These are phyloP conservation scores for Mesembrinibis cayennensis DNA, from an alignment of 2,113 vertebrate genomes.

Conservation along the genomic window DNA sequence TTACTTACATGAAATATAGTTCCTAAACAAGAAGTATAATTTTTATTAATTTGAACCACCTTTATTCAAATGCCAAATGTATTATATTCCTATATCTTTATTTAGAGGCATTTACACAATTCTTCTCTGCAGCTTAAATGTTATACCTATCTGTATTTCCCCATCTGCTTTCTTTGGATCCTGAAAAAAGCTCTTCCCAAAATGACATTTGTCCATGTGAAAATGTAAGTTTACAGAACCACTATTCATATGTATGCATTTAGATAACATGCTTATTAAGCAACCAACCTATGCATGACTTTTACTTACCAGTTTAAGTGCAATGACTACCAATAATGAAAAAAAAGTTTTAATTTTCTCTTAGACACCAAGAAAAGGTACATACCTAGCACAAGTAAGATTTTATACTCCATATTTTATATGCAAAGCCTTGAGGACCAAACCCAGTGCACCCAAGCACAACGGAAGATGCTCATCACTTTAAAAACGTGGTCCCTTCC, in stretches of 20 bases:
- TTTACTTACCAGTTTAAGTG: not conserved
- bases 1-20: not conserved
- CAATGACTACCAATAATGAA: not conserved
- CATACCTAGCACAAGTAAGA: not conserved
- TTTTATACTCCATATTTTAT: not conserved
- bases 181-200: not conserved
- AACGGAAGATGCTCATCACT: not conserved
- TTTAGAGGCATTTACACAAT: not conserved
- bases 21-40: not conserved
- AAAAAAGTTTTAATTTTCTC: not conserved
- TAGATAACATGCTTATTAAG: not conserved
- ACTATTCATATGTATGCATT: not conserved
- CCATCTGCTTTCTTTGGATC: not conserved
- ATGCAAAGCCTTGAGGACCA: not conserved
- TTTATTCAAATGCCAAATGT: not conserved
- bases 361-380: not conserved
- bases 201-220: not conserved
- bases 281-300: not conserved
- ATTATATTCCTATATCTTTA: not conserved
- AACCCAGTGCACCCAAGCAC: not conserved
- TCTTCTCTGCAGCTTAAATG: not conserved
- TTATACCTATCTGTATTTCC: not conserved
- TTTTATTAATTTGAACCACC: not conserved
- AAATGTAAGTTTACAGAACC: not conserved
- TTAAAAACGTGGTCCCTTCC: not conserved